Base-by-base conservation (phyloP, 2,113 vertebrate genomes). In the Amphiprion ocellaris region DNA sequence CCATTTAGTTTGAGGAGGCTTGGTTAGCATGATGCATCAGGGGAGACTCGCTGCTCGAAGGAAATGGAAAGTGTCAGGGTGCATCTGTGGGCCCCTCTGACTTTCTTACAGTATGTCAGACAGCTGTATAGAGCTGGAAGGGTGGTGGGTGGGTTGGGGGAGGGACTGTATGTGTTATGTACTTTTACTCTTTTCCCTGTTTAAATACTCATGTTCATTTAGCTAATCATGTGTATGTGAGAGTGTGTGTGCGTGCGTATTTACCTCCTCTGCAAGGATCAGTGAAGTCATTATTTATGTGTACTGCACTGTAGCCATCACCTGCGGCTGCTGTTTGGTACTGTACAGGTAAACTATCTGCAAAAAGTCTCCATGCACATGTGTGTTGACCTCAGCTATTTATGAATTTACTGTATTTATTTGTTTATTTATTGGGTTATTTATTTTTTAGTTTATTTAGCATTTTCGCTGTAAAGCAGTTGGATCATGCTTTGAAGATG, bases 21-120 rank as follows among this genome's bases (percentile, higher is more conserved):
- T 88, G 75, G 82, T 88, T 66, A 84, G 94, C 94, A 94, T 94
- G 94, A 91, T 78, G 85, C 88, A 86, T 85, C 81, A 68, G 85
- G 77, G 82, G 68, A 84, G 79, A 71, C 61, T 69, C 39, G 68
- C 77, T 70, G 59, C 74, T 86, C 19, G 50, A 49, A 54, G 59
- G 12, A n/a, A 17, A 60, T 4, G 23, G 39, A 65, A 64, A 50
- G 67, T 68, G 64, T 74, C 78, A 60, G 74, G 21, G 49, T 79
- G 81, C 76, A 52, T 61, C 80, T 61, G 65, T 28, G 52, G 26
- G 70, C 55, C 65, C 49, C 52, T 49, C 49, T 47, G 81, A 70
- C 67, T 58, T 63, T 1, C 21, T 1, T 7, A 58, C 55, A 41
- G 52, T 63, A 56, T 33, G 71, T 63, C 64, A 53, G 17, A 19